Conservation (phyloP, 2,113 vertebrate species). For the Cheilinus undulatus region DNA sequence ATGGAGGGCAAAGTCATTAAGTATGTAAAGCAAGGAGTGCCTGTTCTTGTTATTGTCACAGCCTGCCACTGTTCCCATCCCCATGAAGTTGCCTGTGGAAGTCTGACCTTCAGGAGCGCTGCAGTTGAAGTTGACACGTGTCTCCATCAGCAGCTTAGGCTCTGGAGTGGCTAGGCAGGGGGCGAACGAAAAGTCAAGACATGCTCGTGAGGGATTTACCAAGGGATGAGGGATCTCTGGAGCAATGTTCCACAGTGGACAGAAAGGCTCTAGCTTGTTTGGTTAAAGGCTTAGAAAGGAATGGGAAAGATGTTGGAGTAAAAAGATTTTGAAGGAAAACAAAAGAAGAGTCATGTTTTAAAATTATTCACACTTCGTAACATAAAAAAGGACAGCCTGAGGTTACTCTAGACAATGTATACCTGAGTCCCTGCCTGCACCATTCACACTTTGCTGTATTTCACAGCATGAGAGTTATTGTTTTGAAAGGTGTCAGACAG, state of each 20-base stretch:
- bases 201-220: conserved; percentile 53
- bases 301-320: conserved; percentile 5
- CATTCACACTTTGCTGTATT: conserved; percentile 25
- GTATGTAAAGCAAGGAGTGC: conserved; percentile 72
- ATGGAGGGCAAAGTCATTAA: conserved; percentile 81
- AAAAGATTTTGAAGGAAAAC: conserved; percentile 11
- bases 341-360: neutral
- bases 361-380: conserved; percentile 19
- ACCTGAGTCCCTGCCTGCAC: conserved; percentile 41
- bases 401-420: conserved; percentile 38
- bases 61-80: conserved; percentile 26
- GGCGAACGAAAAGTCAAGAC: conserved; percentile 12
- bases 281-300: conserved; percentile 46
- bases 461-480: conserved; percentile 38
- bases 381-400: conserved; percentile 35
- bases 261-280: conserved; percentile 50
- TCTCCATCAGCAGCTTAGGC: conserved; percentile 34
- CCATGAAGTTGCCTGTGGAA: conserved; percentile 37
- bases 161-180: neutral
- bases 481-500: conserved; percentile 53
- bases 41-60: conserved; percentile 68
- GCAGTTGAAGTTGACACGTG: conserved; percentile 18
- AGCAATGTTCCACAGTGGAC: conserved; percentile 36
- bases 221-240: conserved; percentile 24
- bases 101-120: conserved; percentile 69